Conservation (phyloP, 2,797 vertebrate species). For the Diceros bicornis region DNA sequence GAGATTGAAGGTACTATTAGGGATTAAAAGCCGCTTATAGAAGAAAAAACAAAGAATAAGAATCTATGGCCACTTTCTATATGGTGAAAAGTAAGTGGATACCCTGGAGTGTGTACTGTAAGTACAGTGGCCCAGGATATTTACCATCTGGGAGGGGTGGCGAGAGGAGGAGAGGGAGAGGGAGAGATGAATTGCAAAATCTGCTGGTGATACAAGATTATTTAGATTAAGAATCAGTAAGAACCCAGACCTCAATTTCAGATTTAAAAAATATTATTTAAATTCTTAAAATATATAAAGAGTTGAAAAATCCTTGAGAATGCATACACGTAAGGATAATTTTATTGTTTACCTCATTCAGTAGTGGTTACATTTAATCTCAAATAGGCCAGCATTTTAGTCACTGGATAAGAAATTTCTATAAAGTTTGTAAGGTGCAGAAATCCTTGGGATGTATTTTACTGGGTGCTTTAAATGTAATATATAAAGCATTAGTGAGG, state of each 20-base stretch:
- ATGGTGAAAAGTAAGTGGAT: conserved; percentile 69
- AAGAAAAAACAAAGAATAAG: conserved; percentile 70
- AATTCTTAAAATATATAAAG: conserved; percentile 27
- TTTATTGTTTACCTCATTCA: conserved; percentile 21
- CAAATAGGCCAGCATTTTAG: neutral
- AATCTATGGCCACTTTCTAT: conserved; percentile 66
- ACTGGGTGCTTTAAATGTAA: conserved; percentile 63
- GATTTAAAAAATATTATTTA: neutral
- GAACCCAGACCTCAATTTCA: neutral
- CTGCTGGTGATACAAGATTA: neutral
- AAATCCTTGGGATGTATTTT: conserved; percentile 63
- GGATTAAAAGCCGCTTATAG: conserved; percentile 78
- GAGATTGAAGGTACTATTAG: conserved; percentile 77
- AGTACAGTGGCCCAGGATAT: conserved; percentile 62
- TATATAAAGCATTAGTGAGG: conserved; percentile 42
- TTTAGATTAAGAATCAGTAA: neutral
- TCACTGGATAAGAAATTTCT: conserved; percentile 60
- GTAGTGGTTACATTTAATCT: conserved; percentile 44
- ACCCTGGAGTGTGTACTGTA: conserved; percentile 26
- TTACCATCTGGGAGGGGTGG: neutral
- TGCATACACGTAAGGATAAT: neutral
- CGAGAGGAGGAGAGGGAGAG: neutral
- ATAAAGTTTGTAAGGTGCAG: conserved; percentile 62
- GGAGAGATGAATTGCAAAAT: neutral
- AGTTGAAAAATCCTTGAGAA: neutral